Evolutionary conservation across 2,888 invertebrate species (phyloP), one percentile per base, ranked within the genome.

Genomic region (Malthinus flaveolus): DNA sequence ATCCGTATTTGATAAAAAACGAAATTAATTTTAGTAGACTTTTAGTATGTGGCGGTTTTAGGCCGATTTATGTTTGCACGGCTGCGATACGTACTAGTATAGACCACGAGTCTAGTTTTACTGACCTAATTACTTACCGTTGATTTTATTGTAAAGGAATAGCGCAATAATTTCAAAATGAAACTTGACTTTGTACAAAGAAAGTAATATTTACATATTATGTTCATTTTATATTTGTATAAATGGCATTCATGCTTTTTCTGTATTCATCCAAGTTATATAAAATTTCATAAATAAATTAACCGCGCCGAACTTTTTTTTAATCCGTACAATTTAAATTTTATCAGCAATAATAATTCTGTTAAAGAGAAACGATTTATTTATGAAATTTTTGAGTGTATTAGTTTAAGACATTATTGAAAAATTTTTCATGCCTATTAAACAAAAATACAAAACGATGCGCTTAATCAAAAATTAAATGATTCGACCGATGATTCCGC

Each of bases 181-280:
- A 63, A 63, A 63, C 63, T 57, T 62, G 57, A 23, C 61, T 63
- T 65, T 69, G 68, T 67, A 69, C 65, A 68, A 64, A 68, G 59
- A 42, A 46, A 33, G 23, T 23, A 52, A 60, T 62, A 62, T 56
- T 64, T 64, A 63, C 61, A 63, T 50, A n/a, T n/a, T 48, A 57
- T 61, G 60, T 65, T 65, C 61, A 56, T 55, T 60, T 63, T 58
- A 59, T 57, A 63, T 66, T 65, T 64, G 64, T 64, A 66, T 61
- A 66, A 60, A 60, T 59, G 59, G 51, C 54, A 55, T 55, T 58
- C 54, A 59, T 51, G 59, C 59, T 59, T 59, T 50, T 56, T 56
- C 58, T 58, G 52, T 58, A 52, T 34, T 58, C 58, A 58, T 51
- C 36, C 23, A 50, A 48, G 46, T 34, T 50, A 56, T 35, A 12